A percentile compares a stretch with the other conserved stretches of the same genome.
These are phyloP conservation scores for Xenentodon cancila DNA, from an alignment of 2,797 vertebrate species.

Conservation along the genomic window DNA sequence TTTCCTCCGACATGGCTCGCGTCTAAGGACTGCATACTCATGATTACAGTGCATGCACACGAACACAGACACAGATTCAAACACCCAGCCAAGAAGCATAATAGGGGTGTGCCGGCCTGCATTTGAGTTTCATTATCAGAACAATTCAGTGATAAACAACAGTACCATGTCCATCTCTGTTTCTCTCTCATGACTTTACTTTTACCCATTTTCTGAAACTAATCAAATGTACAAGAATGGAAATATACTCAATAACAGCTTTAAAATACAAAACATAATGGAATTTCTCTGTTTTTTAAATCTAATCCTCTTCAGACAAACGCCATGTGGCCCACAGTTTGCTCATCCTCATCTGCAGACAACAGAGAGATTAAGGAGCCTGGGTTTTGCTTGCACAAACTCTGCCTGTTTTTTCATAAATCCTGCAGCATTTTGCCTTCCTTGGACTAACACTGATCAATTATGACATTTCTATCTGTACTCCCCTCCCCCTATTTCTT, in stretches of 20 bases:
- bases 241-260: constrained; percentile 8
- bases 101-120: constrained; percentile 43
- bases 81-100: constrained; percentile 51
- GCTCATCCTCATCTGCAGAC: constrained; percentile 19
- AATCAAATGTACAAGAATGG: constrained; percentile 8
- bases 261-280: constrained; percentile 3
- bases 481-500: constrained; percentile 11
- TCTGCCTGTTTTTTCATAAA: constrained; percentile 39
- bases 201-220: constrained; percentile 34
- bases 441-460: constrained; percentile 34
- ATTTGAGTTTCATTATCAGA: constrained; percentile 62
- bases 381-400: constrained; percentile 18
- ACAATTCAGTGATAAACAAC: constrained; percentile 52
- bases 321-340: not conserved
- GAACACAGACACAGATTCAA: constrained; percentile 35
- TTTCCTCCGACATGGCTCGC: constrained; percentile 46
- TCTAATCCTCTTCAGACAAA: not conserved
- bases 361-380: constrained; percentile 24
- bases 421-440: constrained; percentile 18
- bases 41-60: constrained; percentile 38
- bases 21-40: constrained; percentile 43
- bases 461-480: constrained; percentile 43
- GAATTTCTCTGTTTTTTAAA: not conserved
- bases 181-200: constrained; percentile 17
- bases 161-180: constrained; percentile 32